Evolutionary conservation across 1,140 invertebrate genomes (phyloP).

Genomic region (Acyrthosiphon pisum): DNA sequence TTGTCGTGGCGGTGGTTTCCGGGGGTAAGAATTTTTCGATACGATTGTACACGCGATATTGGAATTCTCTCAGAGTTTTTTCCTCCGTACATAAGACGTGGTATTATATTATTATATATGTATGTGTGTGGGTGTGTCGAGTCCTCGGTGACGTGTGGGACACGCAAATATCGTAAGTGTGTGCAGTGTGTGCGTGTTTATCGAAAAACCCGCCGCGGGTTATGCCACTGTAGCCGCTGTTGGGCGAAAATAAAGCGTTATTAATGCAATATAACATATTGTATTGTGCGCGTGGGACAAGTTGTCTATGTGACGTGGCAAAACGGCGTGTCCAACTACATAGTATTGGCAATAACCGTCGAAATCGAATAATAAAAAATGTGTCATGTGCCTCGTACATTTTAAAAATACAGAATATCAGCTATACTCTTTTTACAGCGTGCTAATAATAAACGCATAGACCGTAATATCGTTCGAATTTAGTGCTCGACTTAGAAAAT

Average conservation of each 20-base stretch:
- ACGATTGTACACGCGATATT: conserved; percentile 21
- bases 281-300: not conserved
- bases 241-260: not conserved
- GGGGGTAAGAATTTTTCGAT: not conserved
- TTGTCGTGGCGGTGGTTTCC: not conserved
- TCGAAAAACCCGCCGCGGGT: not conserved
- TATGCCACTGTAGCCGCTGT: not conserved
- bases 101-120: not conserved
- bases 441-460: too few relatives aligned
- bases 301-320: not conserved
- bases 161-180: conserved; percentile 1
- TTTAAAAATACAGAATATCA: not conserved
- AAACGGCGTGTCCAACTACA: not conserved
- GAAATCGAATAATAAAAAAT: not conserved
- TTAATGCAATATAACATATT: not conserved
- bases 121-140: not conserved
- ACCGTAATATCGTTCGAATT: not conserved
- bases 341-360: not conserved
- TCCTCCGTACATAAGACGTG: not conserved
- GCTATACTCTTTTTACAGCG: not conserved
- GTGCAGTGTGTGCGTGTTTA: not conserved
- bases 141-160: not conserved
- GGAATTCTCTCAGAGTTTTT: not conserved
- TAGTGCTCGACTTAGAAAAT: too few relatives aligned
- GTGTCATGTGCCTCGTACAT: not conserved